Percentiles rank a stretch among this genome's conserved stretches.
These are phyloP conservation scores for Pantala flavescens DNA, from an alignment of 1,140 invertebrate species.

Conservation along the genomic window DNA sequence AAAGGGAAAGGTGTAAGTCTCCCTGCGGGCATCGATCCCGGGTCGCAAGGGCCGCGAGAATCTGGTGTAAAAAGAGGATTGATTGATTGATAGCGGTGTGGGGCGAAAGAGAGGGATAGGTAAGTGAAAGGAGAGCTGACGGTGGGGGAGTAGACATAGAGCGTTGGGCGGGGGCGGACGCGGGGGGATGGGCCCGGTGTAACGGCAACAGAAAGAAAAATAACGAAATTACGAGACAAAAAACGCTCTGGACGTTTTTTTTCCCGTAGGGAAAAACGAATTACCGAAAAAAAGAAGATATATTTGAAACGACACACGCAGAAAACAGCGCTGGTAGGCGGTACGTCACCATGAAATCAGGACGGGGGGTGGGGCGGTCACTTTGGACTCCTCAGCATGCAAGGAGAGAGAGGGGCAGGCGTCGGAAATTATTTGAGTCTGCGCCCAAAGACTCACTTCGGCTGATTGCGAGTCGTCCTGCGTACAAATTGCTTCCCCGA, in stretches of 20 bases:
- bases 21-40: too few relatives aligned
- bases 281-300: constrained; percentile 9
- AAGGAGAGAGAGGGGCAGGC: background rate
- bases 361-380: background rate
- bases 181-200: background rate
- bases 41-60: too few relatives aligned
- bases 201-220: constrained; percentile 9
- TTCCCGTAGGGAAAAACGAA: constrained; percentile 1
- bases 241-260: constrained; percentile 8
- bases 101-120: background rate
- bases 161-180: background rate
- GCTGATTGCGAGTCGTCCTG: background rate
- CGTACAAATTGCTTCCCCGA: constrained; percentile 7
- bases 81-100: too few relatives aligned
- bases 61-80: too few relatives aligned
- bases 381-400: background rate
- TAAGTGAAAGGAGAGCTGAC: background rate
- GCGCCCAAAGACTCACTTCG: constrained; percentile 2
- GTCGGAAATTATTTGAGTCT: constrained; percentile 6
- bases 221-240: constrained; percentile 10
- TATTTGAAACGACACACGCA: constrained; percentile 9
- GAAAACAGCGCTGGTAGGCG: background rate
- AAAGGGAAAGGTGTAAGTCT: too few relatives aligned
- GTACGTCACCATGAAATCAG: constrained; percentile 4
- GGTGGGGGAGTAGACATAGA: background rate